These are phyloP conservation scores for Diabrotica virgifera DNA, from an alignment of 1,140 invertebrate genomes.

Conservation along the genomic window DNA sequence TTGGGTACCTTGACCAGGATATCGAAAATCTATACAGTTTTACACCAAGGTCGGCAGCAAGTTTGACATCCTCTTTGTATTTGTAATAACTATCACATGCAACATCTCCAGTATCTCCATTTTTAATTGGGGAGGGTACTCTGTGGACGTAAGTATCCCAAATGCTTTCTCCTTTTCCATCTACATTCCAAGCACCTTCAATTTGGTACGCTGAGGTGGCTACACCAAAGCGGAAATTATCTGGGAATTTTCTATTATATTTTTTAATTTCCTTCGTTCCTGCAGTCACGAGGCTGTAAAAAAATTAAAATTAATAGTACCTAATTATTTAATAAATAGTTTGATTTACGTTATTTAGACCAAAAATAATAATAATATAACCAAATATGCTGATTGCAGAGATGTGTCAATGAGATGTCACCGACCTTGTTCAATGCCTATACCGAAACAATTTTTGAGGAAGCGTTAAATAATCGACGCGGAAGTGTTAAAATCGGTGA, in stretches of 20 bases:
- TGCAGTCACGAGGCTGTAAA: not conserved
- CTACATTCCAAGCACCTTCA: conserved; percentile 47
- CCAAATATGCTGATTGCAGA: too few species aligned
- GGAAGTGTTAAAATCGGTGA: too few species aligned
- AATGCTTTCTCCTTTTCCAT: conserved; percentile 5
- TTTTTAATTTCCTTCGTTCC: not conserved
- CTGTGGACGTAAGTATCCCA: not conserved
- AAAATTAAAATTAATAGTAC: not conserved
- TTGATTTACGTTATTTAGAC: not conserved
- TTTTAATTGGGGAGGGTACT: not conserved
- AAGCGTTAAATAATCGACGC: too few species aligned
- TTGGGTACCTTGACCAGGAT: conserved; percentile 53
- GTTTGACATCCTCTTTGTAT: conserved; percentile 54
- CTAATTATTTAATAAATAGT: not conserved
- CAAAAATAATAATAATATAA: not conserved
- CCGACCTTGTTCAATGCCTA: too few species aligned
- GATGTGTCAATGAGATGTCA: too few species aligned
- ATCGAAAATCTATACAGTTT: conserved; percentile 57
- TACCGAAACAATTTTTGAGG: too few species aligned
- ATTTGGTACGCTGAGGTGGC: conserved; percentile 47
- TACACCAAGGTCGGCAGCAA: conserved; percentile 51
- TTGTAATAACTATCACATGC: conserved; percentile 60
- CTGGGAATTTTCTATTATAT: conserved; percentile 49
- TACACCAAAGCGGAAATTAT: conserved; percentile 44
- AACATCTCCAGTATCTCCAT: conserved; percentile 49